These are phyloP conservation scores for Anoura caudifer DNA, from an alignment of 2,113 vertebrate genomes.

Conservation along the genomic window DNA sequence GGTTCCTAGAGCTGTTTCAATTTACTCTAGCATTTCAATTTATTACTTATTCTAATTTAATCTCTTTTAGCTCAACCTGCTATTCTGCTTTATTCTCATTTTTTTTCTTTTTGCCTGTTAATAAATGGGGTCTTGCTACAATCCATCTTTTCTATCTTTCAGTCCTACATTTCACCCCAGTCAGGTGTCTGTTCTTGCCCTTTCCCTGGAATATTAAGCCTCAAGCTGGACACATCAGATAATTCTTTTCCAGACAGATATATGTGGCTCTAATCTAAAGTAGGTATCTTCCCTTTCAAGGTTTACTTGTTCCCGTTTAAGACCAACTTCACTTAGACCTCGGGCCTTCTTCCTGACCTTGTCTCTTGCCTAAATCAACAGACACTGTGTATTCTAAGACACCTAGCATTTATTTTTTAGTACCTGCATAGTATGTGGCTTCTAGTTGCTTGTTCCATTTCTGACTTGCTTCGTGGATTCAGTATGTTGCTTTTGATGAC, in stretches of 20 bases:
- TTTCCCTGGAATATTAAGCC: background rate
- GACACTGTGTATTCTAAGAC: background rate
- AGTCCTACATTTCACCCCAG: background rate
- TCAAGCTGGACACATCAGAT: background rate
- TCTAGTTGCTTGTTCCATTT: background rate
- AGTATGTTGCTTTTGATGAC: background rate
- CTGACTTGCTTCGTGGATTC: background rate
- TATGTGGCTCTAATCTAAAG: background rate
- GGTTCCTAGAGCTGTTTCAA: background rate
- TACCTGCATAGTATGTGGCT: background rate
- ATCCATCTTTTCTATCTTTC: background rate
- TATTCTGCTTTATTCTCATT: background rate
- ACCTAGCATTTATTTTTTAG: background rate
- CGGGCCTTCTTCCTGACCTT: background rate
- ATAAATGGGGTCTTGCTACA: background rate
- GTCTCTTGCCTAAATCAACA: background rate
- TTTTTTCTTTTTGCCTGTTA: background rate
- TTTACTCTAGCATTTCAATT: background rate
- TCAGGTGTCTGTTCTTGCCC: background rate
- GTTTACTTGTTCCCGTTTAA: background rate
- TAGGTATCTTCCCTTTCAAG: background rate
- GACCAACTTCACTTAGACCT: background rate
- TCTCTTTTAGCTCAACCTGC: background rate
- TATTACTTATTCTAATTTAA: background rate
- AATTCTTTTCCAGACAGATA: background rate